A percentile compares a stretch with the other conserved stretches of the same genome.
Conservation (phyloP, 2,888 invertebrate species). For the Sthenelais limicola region DNA sequence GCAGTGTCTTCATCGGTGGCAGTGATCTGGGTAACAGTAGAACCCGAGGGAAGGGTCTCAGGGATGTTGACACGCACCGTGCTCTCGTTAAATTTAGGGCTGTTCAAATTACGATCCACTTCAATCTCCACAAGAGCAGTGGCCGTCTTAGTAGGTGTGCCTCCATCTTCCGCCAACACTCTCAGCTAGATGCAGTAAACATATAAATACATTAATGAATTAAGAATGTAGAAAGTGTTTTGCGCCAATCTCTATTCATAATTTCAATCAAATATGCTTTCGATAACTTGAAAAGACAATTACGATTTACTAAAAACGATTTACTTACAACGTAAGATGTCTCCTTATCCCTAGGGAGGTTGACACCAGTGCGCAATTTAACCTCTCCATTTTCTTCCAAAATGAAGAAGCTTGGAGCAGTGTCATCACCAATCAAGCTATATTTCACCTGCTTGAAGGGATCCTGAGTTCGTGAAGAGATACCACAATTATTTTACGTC, state of each 20-base stretch:
- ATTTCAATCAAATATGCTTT: background rate
- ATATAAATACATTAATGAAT: background rate
- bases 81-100: slow-evolving; percentile 43
- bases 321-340: slow-evolving; percentile 48
- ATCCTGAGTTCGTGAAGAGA: no score
- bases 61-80: slow-evolving; percentile 51
- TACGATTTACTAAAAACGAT: background rate
- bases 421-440: slow-evolving; percentile 60
- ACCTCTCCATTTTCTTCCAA: slow-evolving; percentile 54
- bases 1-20: slow-evolving; percentile 60
- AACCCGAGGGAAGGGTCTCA: slow-evolving; percentile 57
- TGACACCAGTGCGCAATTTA: slow-evolving; percentile 42
- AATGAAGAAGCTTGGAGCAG: slow-evolving; percentile 58
- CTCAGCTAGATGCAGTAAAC: slow-evolving; percentile 55
- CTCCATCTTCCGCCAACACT: slow-evolving; percentile 60
- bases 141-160: slow-evolving; percentile 53
- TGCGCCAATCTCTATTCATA: no score
- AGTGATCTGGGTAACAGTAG: slow-evolving; percentile 54
- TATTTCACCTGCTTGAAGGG: slow-evolving; percentile 61
- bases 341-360: slow-evolving; percentile 49
- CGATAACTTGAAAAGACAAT: background rate
- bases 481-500: no score
- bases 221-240: background rate
- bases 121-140: slow-evolving; percentile 52
- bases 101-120: slow-evolving; percentile 48